Evolutionary conservation across 1,140 invertebrate species (phyloP).

Genomic region (Lordiphosa mommai): DNA sequence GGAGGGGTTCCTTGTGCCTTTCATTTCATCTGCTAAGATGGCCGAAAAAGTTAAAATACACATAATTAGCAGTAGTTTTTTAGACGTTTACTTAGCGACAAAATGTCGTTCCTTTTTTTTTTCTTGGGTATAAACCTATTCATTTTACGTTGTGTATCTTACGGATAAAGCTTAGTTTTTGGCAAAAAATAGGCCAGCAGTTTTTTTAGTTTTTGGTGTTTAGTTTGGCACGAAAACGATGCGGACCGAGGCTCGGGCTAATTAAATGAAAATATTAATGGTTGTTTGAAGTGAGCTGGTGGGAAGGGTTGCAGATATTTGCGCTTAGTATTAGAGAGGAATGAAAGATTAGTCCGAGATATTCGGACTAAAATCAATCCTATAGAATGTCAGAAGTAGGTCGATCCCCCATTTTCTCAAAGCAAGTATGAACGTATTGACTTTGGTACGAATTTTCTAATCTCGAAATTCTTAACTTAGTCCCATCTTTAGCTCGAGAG

Average conservation of each 20-base stretch:
- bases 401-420: no score
- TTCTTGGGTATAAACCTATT: conserved; percentile 4
- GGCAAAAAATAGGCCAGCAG: conserved; percentile 48
- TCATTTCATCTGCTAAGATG: conserved; percentile 51
- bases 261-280: conserved; percentile 70
- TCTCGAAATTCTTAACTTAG: no score
- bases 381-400: no score
- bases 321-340: background rate
- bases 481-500: no score
- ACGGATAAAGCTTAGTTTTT: conserved; percentile 12
- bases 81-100: conserved; percentile 36
- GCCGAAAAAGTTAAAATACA: conserved; percentile 71
- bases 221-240: conserved; percentile 31
- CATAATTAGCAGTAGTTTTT: conserved; percentile 71
- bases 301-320: background rate
- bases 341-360: no score
- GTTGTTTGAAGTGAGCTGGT: conserved; percentile 1
- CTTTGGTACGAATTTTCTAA: no score
- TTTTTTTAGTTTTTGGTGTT: conserved; percentile 32
- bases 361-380: no score
- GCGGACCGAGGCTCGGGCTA: conserved; percentile 22
- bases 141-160: conserved; percentile 31
- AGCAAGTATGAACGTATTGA: no score
- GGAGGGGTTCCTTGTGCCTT: background rate
- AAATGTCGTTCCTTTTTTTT: conserved; percentile 9